A percentile compares a stretch with the other conserved stretches of the same genome.
phyloP scores from a whole-genome alignment of 2,888 invertebrate genomes.

The Kuschelorhynchus macadamiae region DNA sequence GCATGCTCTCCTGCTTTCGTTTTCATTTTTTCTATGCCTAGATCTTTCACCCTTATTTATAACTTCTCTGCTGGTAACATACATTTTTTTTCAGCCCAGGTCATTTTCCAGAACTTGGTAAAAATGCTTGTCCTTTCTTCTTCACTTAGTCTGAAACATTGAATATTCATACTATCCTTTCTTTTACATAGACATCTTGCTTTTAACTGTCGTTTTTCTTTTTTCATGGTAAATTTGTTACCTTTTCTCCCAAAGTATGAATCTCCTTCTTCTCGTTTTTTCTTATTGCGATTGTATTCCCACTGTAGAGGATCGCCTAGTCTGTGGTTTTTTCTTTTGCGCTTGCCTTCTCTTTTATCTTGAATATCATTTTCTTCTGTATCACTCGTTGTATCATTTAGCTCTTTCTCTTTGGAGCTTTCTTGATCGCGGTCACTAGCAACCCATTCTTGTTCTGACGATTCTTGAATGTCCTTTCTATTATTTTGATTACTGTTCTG shows the following conservation, averaged over 20 bases:
- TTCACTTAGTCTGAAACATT: neutral
- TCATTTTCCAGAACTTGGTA: conserved; percentile 8
- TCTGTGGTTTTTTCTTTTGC: conserved; percentile 1
- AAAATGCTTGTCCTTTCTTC: neutral
- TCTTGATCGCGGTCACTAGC: neutral
- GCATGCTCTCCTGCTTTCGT: conserved; percentile 14
- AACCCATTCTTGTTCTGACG: too few species aligned
- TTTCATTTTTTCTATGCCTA: conserved; percentile 15
- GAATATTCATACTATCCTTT: conserved; percentile 11
- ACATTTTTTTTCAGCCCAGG: conserved; percentile 12
- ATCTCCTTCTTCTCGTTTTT: conserved; percentile 13
- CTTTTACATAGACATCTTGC: conserved; percentile 5
- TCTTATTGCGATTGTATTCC: conserved; percentile 14
- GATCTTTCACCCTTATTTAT: conserved; percentile 12
- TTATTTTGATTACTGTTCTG: conserved; percentile 8
- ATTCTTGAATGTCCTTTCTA: neutral
- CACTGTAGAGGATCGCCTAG: neutral
- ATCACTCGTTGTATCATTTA: conserved; percentile 11
- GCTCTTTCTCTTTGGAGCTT: neutral
- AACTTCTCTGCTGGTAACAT: conserved; percentile 11
- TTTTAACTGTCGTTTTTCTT: conserved; percentile 5
- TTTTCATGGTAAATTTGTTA: conserved; percentile 8
- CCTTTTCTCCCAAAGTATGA: conserved; percentile 7
- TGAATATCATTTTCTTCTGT: conserved; percentile 9
- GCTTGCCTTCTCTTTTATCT: conserved; percentile 10